A percentile compares a stretch with the other conserved stretches of the same genome.
Conservation (phyloP, 2,888 invertebrate genomes). For the Ectemnius lituratus region DNA sequence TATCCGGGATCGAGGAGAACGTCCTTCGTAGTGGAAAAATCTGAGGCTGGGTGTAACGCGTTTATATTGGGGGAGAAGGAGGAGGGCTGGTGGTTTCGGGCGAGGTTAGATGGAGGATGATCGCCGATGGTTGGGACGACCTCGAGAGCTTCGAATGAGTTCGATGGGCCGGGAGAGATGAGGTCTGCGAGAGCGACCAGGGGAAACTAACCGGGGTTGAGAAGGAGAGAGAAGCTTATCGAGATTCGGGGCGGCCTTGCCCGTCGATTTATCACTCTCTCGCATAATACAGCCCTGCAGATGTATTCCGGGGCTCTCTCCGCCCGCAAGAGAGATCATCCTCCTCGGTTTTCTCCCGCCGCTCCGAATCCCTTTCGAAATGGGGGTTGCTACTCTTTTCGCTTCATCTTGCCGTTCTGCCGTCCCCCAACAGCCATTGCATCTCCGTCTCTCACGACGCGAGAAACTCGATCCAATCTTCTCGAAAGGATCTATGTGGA, state of each 20-base stretch:
- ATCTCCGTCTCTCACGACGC: constrained; percentile 67
- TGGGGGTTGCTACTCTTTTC: constrained; percentile 60
- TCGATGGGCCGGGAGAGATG: constrained; percentile 34
- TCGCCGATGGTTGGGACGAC: constrained; percentile 52
- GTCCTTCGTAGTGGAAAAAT: constrained; percentile 41
- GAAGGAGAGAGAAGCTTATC: constrained; percentile 50
- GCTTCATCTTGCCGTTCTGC: no score
- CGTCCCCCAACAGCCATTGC: background rate
- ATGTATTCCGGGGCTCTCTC: constrained; percentile 55
- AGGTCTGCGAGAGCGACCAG: constrained; percentile 6
- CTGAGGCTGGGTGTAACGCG: constrained; percentile 4
- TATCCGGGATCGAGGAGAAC: constrained; percentile 42
- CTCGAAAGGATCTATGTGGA: constrained; percentile 75
- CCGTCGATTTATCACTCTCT: constrained; percentile 66
- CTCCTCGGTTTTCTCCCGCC: constrained; percentile 28
- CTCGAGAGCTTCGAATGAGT: constrained; percentile 45
- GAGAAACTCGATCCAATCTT: constrained; percentile 77
- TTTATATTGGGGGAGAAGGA: constrained; percentile 4
- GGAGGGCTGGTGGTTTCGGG: constrained; percentile 4
- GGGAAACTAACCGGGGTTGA: background rate
- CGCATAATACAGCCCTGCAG: constrained; percentile 56
- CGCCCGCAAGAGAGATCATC: constrained; percentile 39
- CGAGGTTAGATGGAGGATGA: constrained; percentile 39
- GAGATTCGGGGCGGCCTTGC: constrained; percentile 66
- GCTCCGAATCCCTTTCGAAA: constrained; percentile 10